Evolutionary conservation across 2,888 invertebrate genomes (phyloP).

Genomic region (Sepioteuthis lessoniana): DNA sequence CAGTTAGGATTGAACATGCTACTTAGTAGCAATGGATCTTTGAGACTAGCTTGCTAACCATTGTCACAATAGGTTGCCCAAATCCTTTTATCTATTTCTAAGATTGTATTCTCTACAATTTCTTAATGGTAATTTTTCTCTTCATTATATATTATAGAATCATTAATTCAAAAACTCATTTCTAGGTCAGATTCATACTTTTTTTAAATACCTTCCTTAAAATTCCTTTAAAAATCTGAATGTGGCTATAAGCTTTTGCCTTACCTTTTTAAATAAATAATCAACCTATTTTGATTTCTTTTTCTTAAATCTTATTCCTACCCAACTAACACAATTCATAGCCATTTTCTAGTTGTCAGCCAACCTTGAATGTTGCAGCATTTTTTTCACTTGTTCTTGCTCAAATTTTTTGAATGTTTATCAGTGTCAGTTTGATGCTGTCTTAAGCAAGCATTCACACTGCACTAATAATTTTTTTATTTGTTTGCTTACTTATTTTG

Average conservation of each 20-base stretch:
- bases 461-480: background rate
- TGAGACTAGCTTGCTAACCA: no score
- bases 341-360: background rate
- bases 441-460: background rate
- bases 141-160: background rate
- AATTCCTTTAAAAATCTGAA: background rate
- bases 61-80: no score
- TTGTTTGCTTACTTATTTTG: background rate
- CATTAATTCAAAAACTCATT: background rate
- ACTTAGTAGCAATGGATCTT: no score
- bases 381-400: background rate
- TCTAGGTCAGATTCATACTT: background rate
- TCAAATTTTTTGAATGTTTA: background rate
- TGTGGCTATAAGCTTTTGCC: background rate
- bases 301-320: background rate
- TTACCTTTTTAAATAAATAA: background rate
- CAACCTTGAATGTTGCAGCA: background rate
- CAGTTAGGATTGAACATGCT: no score
- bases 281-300: no score
- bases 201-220: background rate
- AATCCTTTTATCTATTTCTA: no score
- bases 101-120: background rate
- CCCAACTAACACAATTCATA: slow-evolving; percentile 15
- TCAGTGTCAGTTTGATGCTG: background rate
- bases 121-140: background rate